Percentiles rank a stretch among this genome's conserved stretches.
Conservation (phyloP, 1,140 invertebrate genomes). For the Calephelis nemesis region DNA sequence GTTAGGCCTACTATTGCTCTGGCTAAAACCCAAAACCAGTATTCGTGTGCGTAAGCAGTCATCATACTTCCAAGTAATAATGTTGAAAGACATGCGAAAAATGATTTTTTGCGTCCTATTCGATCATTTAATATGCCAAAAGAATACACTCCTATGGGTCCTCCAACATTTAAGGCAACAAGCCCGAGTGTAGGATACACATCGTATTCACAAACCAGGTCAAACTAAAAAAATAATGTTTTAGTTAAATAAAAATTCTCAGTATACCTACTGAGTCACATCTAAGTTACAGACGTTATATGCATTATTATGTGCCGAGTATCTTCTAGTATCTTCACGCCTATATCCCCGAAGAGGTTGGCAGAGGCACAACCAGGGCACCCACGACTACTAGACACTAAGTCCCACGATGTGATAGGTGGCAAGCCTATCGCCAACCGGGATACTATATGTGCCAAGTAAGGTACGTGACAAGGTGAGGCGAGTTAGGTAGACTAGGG, state of each 20-base stretch:
- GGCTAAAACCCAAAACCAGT: slow-evolving; percentile 89
- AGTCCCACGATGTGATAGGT: no score
- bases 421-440: no score
- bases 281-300: no score
- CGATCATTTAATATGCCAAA: slow-evolving; percentile 92
- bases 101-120: slow-evolving; percentile 89
- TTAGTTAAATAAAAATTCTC: slow-evolving; percentile 16
- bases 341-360: no score
- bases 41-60: slow-evolving; percentile 86
- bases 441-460: no score
- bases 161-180: slow-evolving; percentile 90
- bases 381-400: no score
- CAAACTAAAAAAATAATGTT: slow-evolving; percentile 82
- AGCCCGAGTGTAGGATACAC: slow-evolving; percentile 92
- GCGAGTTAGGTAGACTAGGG: no score
- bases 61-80: slow-evolving; percentile 88
- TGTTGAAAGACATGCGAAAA: slow-evolving; percentile 89
- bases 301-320: no score
- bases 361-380: no score
- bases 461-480: no score
- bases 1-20: slow-evolving; percentile 90
- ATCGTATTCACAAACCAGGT: slow-evolving; percentile 90
- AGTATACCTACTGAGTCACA: no score
- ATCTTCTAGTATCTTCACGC: no score
- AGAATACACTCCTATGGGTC: slow-evolving; percentile 91